phyloP scores from a whole-genome alignment of 2,888 invertebrate species.

The Kryphioiulus occultus region DNA sequence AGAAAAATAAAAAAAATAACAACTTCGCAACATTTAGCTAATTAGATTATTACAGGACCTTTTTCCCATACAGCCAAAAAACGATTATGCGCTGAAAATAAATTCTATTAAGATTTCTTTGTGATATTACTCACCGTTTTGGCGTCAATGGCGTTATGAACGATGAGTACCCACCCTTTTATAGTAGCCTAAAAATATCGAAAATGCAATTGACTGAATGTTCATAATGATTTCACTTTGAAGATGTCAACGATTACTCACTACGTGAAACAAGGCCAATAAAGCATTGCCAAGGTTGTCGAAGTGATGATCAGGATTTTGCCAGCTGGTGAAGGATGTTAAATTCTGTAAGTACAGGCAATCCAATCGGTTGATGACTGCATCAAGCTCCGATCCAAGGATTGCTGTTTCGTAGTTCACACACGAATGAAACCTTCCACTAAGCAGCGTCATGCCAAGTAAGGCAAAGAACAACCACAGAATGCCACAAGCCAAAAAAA shows the following conservation, averaged over 20 bases:
- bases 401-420: not conserved
- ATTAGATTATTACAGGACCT: no score
- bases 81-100: no score
- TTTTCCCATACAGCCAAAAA: no score
- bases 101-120: no score
- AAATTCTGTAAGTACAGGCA: not conserved
- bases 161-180: not conserved
- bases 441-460: not conserved
- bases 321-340: not conserved
- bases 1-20: not conserved
- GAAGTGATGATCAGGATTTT: not conserved
- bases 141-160: not conserved
- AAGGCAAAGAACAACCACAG: constrained; percentile 42
- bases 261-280: constrained; percentile 24
- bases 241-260: not conserved
- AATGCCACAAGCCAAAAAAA: not conserved
- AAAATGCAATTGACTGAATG: not conserved
- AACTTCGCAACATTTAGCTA: no score
- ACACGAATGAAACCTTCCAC: not conserved
- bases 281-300: constrained; percentile 15
- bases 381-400: not conserved
- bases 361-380: not conserved
- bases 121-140: not conserved
- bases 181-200: not conserved
- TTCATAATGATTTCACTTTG: not conserved